Base-by-base conservation (phyloP, 2,113 vertebrate genomes). In the Sus scrofa region DNA sequence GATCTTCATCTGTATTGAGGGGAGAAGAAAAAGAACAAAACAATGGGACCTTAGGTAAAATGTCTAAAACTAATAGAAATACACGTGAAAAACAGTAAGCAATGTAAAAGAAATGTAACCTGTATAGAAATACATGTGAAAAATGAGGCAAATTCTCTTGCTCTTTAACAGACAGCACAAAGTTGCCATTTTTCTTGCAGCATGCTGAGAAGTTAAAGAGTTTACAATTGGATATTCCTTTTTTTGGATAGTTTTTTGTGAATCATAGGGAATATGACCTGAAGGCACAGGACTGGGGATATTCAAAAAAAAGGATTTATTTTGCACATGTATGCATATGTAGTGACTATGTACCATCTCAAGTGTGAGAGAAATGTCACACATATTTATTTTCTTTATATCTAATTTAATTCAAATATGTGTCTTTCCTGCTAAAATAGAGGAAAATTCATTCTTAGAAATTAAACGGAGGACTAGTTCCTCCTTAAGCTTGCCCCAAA, bases 371-470 rank as follows among this genome's bases (percentile, higher is more conserved):
- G n/a, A 89, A n/a, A 93, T 74, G 32, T 44, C n/a, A 63, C 2
- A 32, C 58, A 62, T 94, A 24, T 68, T 84, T 86, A 67, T 68
- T 89, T 96, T 93, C 44, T 81, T 89, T 90, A 90, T 75, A 83
- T 74, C 15, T 89, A 78, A 91, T 89, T 32, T 70, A 77, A 56
- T 67, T 22, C 20, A 94, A 70, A 67, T 73, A 52, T 75, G 79
- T 81, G 10, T 90, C n/a, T 85, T 91, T 78, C 2, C 27, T 77
- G 16, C 30, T 82, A 20, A 2, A 32, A 94, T 2, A 93, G 39
- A 95, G 9, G 4, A 70, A 63, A 89, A 52, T 54, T 56, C 6
- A 73, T 95, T 81, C 15, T 56, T 22, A 13, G 34, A 18, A 95
- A 90, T 68, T 71, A 73, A 89, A 9, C 32, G 16, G 39, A 91